Evolutionary conservation across 2,797 vertebrate species (phyloP), one percentile per base, ranked within the genome.

Genomic region (Decapterus maruadsi): DNA sequence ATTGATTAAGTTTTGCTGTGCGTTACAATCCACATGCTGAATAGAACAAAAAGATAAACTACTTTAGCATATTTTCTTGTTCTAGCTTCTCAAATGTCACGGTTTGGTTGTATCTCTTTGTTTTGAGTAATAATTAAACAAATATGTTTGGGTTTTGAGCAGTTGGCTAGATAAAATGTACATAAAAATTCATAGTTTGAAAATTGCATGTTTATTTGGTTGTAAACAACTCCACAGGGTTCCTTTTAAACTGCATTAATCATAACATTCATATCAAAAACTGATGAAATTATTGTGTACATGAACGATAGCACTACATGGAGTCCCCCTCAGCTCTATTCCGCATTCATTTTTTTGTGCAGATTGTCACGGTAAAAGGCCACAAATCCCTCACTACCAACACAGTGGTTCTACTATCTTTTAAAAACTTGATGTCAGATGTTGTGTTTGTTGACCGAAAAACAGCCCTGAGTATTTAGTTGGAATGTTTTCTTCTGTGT

Each of bases 221-320:
- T 34, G 31, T 34, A 34, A 34, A 34, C 31, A 34, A 5, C 42
- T 43, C 38, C 38, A 46, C 26, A 66, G 31, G 45, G 62, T 40
- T 19, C 54, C 62, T 34, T 43, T 53, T 26, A 19, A 75, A 45
- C 54, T 20, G 45, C 17, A 34, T n/a, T 1, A n/a, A 68, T 68
- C 14, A 67, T 75, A 34, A 4, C 13, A 13, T 42, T 36, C 10
- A 36, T 14, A 60, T 45, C 19, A 26, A 60, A 50, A 50, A 50
- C 46, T 2, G 19, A 48, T 48, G 4, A 34, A 34, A 34, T 34
- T 34, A 34, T 34, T 34, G 31, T 34, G 31, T 34, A 34, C 31
- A 34, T 34, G 31, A 34, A 34, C 6, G 31, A 34, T 34, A 34
- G 4, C 6, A 4, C 31, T 34, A 34, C 4, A 34, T 34, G 31